Percentiles rank a stretch among this genome's conserved stretches.
These are phyloP conservation scores for Pteromalus puparum DNA, from an alignment of 1,140 invertebrate species.

Conservation along the genomic window DNA sequence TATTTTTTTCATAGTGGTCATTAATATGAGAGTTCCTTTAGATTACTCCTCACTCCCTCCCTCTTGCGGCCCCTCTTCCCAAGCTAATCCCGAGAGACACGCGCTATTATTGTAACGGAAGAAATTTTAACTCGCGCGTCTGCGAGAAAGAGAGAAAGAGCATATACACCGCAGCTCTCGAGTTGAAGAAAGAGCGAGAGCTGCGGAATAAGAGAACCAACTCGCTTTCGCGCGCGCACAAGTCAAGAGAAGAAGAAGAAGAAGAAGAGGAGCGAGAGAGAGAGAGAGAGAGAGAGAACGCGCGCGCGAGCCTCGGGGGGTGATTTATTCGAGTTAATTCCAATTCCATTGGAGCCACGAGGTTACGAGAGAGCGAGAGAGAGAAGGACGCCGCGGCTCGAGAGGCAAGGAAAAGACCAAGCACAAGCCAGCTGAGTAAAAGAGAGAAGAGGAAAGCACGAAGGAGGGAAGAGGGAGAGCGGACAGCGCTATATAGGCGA, in stretches of 20 bases:
- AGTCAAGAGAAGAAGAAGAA: not conserved
- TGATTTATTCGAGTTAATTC: slow-evolving; percentile 77
- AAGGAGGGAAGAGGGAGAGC: slow-evolving; percentile 37
- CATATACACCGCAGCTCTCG: not conserved
- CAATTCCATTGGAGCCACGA: slow-evolving; percentile 76
- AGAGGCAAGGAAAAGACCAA: slow-evolving; percentile 45
- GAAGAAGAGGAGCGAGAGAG: slow-evolving; percentile 5
- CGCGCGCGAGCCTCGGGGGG: slow-evolving; percentile 64
- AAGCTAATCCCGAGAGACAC: slow-evolving; percentile 61
- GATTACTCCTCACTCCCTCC: slow-evolving; percentile 55
- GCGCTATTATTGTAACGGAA: slow-evolving; percentile 67
- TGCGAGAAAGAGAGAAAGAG: slow-evolving; percentile 24
- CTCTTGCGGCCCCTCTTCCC: slow-evolving; percentile 36
- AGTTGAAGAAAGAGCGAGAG: slow-evolving; percentile 30
- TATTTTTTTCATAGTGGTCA: slow-evolving; percentile 53
- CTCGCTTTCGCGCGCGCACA: slow-evolving; percentile 14
- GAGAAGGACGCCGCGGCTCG: slow-evolving; percentile 48
- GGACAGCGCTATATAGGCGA: slow-evolving; percentile 34
- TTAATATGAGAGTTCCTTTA: slow-evolving; percentile 60
- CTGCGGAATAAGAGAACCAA: slow-evolving; percentile 28
- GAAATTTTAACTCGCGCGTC: slow-evolving; percentile 69
- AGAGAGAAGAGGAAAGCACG: slow-evolving; percentile 23
- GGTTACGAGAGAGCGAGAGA: slow-evolving; percentile 61
- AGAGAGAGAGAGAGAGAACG: slow-evolving; percentile 33
- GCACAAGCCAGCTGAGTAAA: slow-evolving; percentile 33